Conservation (phyloP, 1,140 invertebrate species). For the Sipha flava region DNA sequence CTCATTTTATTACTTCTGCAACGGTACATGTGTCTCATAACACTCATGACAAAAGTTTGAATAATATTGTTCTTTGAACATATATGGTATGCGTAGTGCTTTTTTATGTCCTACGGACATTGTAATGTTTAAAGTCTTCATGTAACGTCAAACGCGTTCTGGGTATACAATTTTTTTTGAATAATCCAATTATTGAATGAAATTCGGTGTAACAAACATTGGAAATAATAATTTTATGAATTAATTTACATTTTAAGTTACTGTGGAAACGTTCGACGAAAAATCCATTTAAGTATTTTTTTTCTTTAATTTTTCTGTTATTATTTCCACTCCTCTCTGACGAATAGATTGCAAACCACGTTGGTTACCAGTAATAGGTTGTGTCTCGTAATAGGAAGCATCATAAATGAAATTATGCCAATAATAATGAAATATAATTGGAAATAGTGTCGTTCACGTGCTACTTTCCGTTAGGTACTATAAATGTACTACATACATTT, state of each 20-base stretch:
- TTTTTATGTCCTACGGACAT: no score
- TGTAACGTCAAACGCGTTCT: no score
- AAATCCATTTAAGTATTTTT: background rate
- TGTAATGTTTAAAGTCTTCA: no score
- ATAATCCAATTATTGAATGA: background rate
- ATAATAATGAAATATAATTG: background rate
- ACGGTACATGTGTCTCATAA: no score
- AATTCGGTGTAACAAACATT: background rate
- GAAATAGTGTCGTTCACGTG: background rate
- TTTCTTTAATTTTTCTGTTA: background rate
- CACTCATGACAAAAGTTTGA: no score
- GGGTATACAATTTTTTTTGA: background rate
- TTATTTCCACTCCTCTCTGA: background rate
- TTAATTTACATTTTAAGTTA: background rate
- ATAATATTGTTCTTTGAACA: no score
- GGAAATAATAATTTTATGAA: background rate
- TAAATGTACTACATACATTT: background rate
- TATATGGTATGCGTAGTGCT: no score
- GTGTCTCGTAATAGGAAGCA: background rate
- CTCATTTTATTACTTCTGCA: background rate
- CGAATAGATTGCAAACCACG: background rate
- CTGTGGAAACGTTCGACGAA: background rate
- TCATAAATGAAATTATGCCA: background rate
- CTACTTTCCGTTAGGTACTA: background rate
- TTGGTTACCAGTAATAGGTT: background rate